Evolutionary conservation across 2,888 invertebrate species (phyloP).

Genomic region (Bugulina stolonifera): DNA sequence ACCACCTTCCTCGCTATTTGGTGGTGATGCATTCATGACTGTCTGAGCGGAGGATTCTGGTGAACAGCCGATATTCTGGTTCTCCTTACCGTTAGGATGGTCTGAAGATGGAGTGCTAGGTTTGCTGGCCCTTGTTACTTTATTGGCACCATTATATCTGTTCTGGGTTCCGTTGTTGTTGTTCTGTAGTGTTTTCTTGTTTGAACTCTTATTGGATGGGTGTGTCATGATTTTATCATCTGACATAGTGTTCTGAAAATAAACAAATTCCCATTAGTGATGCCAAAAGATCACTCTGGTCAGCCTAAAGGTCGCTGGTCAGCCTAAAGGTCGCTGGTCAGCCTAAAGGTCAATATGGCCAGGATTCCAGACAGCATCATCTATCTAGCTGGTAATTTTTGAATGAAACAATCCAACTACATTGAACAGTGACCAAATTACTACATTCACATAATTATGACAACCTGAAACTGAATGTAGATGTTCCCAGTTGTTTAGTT

Average conservation of each 20-base stretch:
- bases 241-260: conserved; percentile 23
- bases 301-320: too few species aligned
- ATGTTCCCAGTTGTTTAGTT: too few species aligned
- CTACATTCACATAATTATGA: too few species aligned
- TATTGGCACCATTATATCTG: not conserved
- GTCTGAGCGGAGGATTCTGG: not conserved
- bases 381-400: too few species aligned
- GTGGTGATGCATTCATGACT: not conserved
- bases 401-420: too few species aligned
- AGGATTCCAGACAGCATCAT: too few species aligned
- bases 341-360: too few species aligned
- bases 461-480: too few species aligned
- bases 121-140: not conserved
- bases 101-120: not conserved
- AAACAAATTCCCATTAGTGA: too few species aligned
- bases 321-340: too few species aligned
- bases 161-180: conserved; percentile 23
- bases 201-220: not conserved
- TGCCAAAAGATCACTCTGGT: too few species aligned
- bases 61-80: not conserved
- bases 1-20: not conserved
- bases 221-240: conserved; percentile 24
- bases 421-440: too few species aligned
- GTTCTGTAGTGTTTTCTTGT: not conserved
- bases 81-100: not conserved